Evolutionary conservation across 1,140 invertebrate species (phyloP).

Genomic region (Lutraria rhynchaena): DNA sequence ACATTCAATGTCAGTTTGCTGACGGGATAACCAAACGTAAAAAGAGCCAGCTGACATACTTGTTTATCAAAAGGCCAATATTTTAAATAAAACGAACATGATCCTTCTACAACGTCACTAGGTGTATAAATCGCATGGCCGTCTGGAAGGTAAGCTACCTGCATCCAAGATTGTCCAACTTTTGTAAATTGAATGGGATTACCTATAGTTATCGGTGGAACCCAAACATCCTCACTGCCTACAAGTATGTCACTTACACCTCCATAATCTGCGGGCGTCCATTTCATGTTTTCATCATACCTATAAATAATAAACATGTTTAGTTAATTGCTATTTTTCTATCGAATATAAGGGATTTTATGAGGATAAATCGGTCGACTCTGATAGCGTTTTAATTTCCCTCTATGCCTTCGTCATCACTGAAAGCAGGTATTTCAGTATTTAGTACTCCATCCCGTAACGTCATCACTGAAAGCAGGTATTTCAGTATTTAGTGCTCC

Average conservation of each 20-base stretch:
- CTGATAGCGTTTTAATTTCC: no score
- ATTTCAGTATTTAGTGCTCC: no score
- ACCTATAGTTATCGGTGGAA: neutral
- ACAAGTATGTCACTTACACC: neutral
- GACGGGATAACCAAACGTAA: neutral
- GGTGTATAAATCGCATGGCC: neutral
- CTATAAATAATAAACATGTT: no score
- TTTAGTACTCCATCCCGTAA: no score
- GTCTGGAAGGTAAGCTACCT: neutral
- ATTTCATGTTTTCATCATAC: conserved; percentile 31
- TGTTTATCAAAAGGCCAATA: conserved; percentile 44
- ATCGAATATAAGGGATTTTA: no score
- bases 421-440: no score
- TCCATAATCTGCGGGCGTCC: conserved; percentile 7
- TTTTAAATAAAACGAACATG: conserved; percentile 16
- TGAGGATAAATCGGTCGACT: no score
- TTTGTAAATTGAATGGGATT: conserved; percentile 6
- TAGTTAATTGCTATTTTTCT: no score
- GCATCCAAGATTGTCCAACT: neutral
- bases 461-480: no score
- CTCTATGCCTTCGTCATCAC: no score
- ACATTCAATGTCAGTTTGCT: neutral
- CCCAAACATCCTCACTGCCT: conserved; percentile 8
- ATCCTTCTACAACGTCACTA: neutral
- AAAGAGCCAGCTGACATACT: neutral